Evolutionary conservation across 92 coral and sea anemone species (phyloP).

Genomic region (Phenganax marumi): DNA sequence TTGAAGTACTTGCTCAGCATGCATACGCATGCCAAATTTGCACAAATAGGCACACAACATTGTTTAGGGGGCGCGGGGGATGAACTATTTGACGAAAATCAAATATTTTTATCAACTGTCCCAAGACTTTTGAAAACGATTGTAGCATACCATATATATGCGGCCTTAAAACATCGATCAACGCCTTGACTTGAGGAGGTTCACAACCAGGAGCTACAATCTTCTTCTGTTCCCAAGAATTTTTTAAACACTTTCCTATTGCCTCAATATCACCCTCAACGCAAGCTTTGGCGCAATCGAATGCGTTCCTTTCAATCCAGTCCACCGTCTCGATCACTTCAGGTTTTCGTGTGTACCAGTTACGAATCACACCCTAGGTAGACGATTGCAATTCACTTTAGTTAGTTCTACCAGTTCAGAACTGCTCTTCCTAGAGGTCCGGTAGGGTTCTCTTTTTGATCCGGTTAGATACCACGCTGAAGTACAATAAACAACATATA

Average conservation of each 20-base stretch:
- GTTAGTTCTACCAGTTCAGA: no score
- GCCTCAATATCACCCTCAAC: slow-evolving; percentile 69
- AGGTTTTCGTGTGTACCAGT: slow-evolving; percentile 93
- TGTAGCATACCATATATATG: slow-evolving; percentile 65
- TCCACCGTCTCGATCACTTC: slow-evolving; percentile 74
- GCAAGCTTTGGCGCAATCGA: slow-evolving; percentile 75
- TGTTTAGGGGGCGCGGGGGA: no score
- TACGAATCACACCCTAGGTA: slow-evolving; percentile 81
- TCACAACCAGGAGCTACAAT: slow-evolving; percentile 95
- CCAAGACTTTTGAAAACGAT: no score
- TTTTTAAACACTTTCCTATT: slow-evolving; percentile 75
- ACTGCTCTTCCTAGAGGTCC: no score
- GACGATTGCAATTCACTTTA: background rate
- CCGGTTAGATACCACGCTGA: background rate
- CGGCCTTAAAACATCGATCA: slow-evolving; percentile 79
- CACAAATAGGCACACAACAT: background rate
- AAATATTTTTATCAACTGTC: no score
- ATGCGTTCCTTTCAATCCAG: slow-evolving; percentile 72
- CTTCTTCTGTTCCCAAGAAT: slow-evolving; percentile 82
- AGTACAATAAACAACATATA: background rate
- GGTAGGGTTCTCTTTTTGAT: no score
- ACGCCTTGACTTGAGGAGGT: slow-evolving; percentile 70
- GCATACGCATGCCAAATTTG: background rate
- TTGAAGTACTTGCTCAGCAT: no score
- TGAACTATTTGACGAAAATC: no score